Conservation (phyloP, 2,888 invertebrate genomes). For the Bugulina stolonifera region DNA sequence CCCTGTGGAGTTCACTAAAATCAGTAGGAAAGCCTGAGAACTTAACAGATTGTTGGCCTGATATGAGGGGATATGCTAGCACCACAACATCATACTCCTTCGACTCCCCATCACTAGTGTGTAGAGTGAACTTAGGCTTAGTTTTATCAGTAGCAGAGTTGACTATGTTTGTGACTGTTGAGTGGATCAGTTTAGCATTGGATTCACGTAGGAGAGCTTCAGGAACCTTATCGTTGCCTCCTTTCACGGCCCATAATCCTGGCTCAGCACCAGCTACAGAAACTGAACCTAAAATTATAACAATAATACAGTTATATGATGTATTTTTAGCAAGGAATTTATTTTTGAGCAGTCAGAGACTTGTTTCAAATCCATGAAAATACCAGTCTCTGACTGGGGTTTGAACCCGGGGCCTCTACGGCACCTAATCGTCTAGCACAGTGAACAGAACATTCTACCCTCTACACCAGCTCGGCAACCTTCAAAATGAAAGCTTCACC, state of each 20-base stretch:
- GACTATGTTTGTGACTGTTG: slow-evolving; percentile 45
- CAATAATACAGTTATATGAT: too few relatives aligned
- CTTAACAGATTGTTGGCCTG: not conserved
- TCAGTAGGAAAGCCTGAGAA: slow-evolving; percentile 13
- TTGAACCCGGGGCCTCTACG: too few relatives aligned
- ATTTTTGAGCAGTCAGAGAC: too few relatives aligned
- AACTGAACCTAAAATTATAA: slow-evolving; percentile 55
- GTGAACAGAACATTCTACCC: too few relatives aligned
- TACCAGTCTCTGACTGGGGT: too few relatives aligned
- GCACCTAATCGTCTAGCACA: too few relatives aligned
- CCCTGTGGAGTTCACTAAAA: slow-evolving; percentile 5
- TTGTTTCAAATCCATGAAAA: too few relatives aligned
- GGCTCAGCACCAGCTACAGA: slow-evolving; percentile 59
- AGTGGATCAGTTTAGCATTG: slow-evolving; percentile 50
- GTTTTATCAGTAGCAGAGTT: not conserved
- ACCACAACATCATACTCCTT: slow-evolving; percentile 12
- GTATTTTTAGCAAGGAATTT: too few relatives aligned
- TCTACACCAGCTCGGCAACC: too few relatives aligned
- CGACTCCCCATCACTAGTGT: not conserved
- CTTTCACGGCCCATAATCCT: slow-evolving; percentile 60
- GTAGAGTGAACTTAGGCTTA: not conserved
- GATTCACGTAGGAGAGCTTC: slow-evolving; percentile 51
- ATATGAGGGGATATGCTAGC: slow-evolving; percentile 8
- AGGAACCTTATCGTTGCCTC: slow-evolving; percentile 59
- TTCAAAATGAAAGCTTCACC: too few relatives aligned